These are phyloP conservation scores for Camarhynchus parvulus DNA, from an alignment of 2,113 vertebrate genomes.

Conservation along the genomic window DNA sequence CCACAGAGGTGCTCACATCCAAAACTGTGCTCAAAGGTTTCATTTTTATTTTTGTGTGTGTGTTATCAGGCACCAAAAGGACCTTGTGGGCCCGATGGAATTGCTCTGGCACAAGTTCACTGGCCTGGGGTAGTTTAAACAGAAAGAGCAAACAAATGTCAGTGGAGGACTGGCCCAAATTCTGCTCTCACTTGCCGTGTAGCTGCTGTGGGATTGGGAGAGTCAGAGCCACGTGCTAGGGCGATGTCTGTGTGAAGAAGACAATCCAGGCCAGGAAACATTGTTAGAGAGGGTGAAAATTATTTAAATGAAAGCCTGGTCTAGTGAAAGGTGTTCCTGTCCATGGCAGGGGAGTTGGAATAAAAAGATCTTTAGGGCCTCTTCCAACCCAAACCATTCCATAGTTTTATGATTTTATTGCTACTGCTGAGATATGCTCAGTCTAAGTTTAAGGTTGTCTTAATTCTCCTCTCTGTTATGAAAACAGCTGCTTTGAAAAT, in stretches of 20 bases:
- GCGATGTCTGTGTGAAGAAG: neutral
- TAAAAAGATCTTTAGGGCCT: neutral
- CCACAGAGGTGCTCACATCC: neutral
- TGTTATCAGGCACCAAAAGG: neutral
- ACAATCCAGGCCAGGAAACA: neutral
- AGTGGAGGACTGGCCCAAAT: neutral
- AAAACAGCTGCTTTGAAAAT: neutral
- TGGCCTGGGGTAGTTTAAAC: neutral
- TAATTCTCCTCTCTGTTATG: neutral
- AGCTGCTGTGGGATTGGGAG: neutral
- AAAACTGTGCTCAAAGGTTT: neutral
- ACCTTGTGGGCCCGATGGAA: neutral
- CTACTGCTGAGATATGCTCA: neutral
- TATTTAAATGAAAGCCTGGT: neutral
- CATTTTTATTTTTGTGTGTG: neutral
- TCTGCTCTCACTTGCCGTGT: neutral
- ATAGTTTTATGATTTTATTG: fast-evolving
- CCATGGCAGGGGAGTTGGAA: neutral
- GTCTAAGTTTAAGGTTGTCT: neutral
- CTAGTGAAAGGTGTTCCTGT: neutral
- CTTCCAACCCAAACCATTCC: neutral
- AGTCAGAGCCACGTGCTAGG: neutral
- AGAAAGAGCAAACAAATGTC: conserved; percentile 7
- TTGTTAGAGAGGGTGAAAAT: neutral
- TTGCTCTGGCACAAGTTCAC: neutral